Percentiles rank a stretch among this genome's conserved stretches.
phyloP scores from a whole-genome alignment of 1,140 invertebrate genomes.

The Lucilia sericata region DNA sequence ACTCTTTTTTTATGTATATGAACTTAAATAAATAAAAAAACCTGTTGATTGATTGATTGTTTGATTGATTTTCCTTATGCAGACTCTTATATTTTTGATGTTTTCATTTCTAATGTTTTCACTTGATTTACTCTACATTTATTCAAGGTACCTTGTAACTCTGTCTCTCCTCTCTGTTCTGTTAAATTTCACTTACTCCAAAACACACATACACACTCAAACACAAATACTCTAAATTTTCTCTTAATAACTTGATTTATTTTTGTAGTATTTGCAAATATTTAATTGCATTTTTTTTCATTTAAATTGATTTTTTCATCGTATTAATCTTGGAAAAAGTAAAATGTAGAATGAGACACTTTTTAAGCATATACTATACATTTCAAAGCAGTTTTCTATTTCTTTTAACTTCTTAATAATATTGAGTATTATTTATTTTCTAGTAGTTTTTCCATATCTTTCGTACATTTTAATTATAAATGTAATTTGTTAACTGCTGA shows the following conservation, averaged over 20 bases:
- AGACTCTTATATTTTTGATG: constrained; percentile 68
- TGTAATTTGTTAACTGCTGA: constrained; percentile 11
- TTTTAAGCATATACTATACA: background rate
- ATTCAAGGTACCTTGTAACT: constrained; percentile 48
- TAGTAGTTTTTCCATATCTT: background rate
- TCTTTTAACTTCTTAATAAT: background rate
- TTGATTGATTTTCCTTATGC: constrained; percentile 46
- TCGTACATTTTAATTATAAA: background rate
- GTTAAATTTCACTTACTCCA: background rate
- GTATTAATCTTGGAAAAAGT: background rate
- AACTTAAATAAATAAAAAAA: background rate
- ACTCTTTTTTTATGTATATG: background rate
- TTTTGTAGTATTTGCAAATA: background rate
- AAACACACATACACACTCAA: background rate
- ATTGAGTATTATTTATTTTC: background rate
- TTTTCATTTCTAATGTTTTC: constrained; percentile 69
- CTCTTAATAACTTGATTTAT: background rate
- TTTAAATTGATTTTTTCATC: background rate
- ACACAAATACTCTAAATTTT: background rate
- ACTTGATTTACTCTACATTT: constrained; percentile 69
- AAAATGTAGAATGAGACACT: background rate
- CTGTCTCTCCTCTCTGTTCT: background rate
- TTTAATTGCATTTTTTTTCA: background rate
- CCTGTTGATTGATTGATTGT: constrained; percentile 14
- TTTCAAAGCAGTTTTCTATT: background rate